Evolutionary conservation across 2,888 invertebrate species (phyloP).

Genomic region (Nesidiocoris tenuis): DNA sequence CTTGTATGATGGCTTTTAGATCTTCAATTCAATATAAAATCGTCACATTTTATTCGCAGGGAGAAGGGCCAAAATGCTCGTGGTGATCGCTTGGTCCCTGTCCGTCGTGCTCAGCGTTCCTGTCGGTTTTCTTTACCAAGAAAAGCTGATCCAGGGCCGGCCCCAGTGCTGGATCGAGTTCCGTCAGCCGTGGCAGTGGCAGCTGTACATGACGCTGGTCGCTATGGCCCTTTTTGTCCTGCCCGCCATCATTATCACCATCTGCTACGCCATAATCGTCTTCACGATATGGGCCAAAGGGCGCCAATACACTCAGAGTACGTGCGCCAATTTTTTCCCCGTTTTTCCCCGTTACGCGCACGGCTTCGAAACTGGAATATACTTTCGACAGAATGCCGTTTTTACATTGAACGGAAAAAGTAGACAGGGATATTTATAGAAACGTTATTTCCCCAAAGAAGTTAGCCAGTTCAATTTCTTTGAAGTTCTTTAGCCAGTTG

Average conservation of each 20-base stretch:
- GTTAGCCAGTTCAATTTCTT: too few relatives aligned
- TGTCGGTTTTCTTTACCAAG: slow-evolving; percentile 61
- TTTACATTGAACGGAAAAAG: too few relatives aligned
- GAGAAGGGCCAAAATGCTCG: slow-evolving; percentile 77
- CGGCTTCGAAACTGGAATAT: neutral
- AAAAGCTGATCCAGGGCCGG: slow-evolving; percentile 66
- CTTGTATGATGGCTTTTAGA: too few relatives aligned
- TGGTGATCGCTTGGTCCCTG: slow-evolving; percentile 78
- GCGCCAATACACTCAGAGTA: slow-evolving; percentile 56
- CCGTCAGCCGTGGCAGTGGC: slow-evolving; percentile 55
- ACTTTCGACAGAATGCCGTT: neutral
- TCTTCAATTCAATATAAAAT: too few relatives aligned
- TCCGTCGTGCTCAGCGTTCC: slow-evolving; percentile 63
- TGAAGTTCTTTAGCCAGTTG: too few relatives aligned
- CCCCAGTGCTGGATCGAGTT: slow-evolving; percentile 58
- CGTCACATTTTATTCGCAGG: too few relatives aligned
- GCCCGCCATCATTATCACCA: slow-evolving; percentile 59
- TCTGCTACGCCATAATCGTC: slow-evolving; percentile 60
- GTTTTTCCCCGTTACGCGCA: neutral
- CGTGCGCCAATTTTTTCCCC: slow-evolving; percentile 34
- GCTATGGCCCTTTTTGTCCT: slow-evolving; percentile 58
- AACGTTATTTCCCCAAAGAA: too few relatives aligned
- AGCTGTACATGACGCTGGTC: slow-evolving; percentile 58
- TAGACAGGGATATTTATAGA: too few relatives aligned
- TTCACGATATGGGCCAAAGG: slow-evolving; percentile 60